Evolutionary conservation across 2,797 vertebrate genomes (phyloP).

Genomic region (Paguma larvata): DNA sequence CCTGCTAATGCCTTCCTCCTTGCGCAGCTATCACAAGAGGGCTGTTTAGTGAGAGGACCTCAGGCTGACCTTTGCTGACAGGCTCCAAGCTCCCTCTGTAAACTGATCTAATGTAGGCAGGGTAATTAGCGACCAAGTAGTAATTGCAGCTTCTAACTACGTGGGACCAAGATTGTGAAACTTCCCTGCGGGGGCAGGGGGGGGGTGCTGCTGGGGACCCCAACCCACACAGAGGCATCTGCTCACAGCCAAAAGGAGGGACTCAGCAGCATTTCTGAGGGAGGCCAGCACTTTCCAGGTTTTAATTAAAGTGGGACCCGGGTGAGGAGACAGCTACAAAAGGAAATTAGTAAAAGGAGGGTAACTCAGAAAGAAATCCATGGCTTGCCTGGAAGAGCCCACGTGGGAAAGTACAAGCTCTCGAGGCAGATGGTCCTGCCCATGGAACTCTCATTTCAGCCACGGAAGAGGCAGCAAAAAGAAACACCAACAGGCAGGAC

Average conservation of each 20-base stretch:
- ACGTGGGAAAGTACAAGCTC: not conserved
- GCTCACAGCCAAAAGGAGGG: constrained; percentile 30
- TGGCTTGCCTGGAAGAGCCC: not conserved
- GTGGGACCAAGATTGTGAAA: constrained; percentile 90
- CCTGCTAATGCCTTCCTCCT: constrained; percentile 70
- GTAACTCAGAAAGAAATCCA: not conserved
- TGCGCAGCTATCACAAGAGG: constrained; percentile 78
- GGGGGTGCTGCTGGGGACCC: not conserved
- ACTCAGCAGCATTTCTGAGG: constrained; percentile 71
- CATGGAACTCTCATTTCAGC: not conserved
- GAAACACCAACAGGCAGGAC: not conserved
- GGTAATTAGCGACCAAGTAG: constrained; percentile 91
- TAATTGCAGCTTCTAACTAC: constrained; percentile 90
- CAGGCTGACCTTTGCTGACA: constrained; percentile 83
- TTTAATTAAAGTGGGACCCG: constrained; percentile 76
- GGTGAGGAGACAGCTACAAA: constrained; percentile 41
- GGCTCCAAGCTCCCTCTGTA: constrained; percentile 86
- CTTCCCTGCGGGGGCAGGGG: constrained; percentile 70
- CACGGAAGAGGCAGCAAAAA: not conserved
- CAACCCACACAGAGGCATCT: constrained; percentile 48
- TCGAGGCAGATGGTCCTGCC: not conserved
- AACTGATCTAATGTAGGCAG: constrained; percentile 89
- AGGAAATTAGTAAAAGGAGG: constrained; percentile 45
- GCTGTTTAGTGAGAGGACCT: constrained; percentile 81
- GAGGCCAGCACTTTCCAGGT: constrained; percentile 66